Evolutionary conservation across 2,113 vertebrate genomes (phyloP), one percentile per base, ranked within the genome.

Genomic region (Odontophorus gujanensis): DNA sequence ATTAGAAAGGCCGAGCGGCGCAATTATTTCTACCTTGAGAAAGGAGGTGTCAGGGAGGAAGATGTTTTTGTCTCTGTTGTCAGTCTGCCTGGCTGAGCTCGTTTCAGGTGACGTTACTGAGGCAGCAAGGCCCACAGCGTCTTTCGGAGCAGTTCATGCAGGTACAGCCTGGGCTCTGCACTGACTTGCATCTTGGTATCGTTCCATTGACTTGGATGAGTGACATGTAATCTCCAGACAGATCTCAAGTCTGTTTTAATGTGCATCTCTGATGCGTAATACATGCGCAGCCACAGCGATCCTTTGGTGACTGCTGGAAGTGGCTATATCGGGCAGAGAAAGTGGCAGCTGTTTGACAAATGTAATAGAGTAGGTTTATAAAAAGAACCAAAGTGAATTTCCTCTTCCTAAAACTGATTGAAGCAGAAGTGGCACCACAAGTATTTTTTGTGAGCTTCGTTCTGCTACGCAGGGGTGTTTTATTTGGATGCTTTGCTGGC

Each of bases 361-460:
- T 36, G 78, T 34, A 28, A 9, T 26, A 24, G 48, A 80, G 58
- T 11, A n/a, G 77, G 48, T 26, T 55, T 93, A 59, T 51, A 74
- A 76, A 91, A 89, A 74, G 92, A 84, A 79, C 73, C 53, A 28
- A 81, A 91, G 91, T 2, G 63, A 74, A 77, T 92, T 95, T 91
- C 78, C 30, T 62, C 53, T 18, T 36, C 83, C 87, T 58, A 14
- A 40, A 85, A 69, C 63, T 13, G 62, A 50, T 77, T n/a, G 48
- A 66, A 93, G 78, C 62, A 40, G 42, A 59, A 86, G 77, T 58
- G 53, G 75, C 6, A 0, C 34, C 18, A 51, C 8, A 1, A 43
- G 8, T 65, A 48, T 26, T 93, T 47, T 73, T 63, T 26, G 21
- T 1, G 21, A 84, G 81, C 71, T 82, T 2, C 3, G 6, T 73